Percentiles rank a stretch among this genome's conserved stretches.
phyloP scores from a whole-genome alignment of 2,888 invertebrate species.

The Tryphoninae sp. region DNA sequence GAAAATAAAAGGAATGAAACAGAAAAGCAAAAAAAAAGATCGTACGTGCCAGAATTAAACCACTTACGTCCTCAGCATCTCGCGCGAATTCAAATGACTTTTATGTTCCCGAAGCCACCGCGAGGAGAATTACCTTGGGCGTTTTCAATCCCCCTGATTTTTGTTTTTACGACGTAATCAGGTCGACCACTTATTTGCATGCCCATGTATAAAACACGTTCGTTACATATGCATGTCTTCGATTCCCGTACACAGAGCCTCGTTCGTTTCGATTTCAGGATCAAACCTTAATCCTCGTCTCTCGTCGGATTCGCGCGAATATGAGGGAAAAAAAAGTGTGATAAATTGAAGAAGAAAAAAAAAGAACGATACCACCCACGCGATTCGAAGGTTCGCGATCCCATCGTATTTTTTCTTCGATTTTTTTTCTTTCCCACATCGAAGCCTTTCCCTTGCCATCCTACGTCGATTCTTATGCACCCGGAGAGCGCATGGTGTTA shows the following conservation, averaged over 20 bases:
- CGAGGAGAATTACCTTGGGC: conserved; percentile 51
- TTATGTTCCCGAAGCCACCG: conserved; percentile 25
- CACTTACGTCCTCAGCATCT: neutral
- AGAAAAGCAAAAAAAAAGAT: neutral
- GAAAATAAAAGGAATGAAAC: too few relatives aligned
- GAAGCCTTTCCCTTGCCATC: conserved; percentile 49
- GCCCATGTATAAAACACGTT: conserved; percentile 21
- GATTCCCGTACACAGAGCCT: conserved; percentile 24
- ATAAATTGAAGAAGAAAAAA: neutral
- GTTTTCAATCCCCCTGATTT: conserved; percentile 43
- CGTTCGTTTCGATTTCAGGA: conserved; percentile 36
- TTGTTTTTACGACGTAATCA: conserved; percentile 57
- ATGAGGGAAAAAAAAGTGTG: neutral
- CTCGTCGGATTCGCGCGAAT: conserved; percentile 5
- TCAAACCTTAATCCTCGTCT: conserved; percentile 40
- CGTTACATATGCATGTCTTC: neutral
- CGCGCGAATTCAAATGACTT: conserved; percentile 38
- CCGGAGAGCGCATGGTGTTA: conserved; percentile 30
- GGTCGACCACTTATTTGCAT: conserved; percentile 60
- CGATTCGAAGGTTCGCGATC: conserved; percentile 24
- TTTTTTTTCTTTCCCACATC: conserved; percentile 20
- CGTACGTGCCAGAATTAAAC: neutral
- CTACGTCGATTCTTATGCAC: neutral
- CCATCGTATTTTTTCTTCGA: conserved; percentile 14
- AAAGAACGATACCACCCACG: conserved; percentile 21